Percentiles rank a stretch among this genome's conserved stretches.
Conservation (phyloP, 2,888 invertebrate genomes). For the Erannis defoliaria region DNA sequence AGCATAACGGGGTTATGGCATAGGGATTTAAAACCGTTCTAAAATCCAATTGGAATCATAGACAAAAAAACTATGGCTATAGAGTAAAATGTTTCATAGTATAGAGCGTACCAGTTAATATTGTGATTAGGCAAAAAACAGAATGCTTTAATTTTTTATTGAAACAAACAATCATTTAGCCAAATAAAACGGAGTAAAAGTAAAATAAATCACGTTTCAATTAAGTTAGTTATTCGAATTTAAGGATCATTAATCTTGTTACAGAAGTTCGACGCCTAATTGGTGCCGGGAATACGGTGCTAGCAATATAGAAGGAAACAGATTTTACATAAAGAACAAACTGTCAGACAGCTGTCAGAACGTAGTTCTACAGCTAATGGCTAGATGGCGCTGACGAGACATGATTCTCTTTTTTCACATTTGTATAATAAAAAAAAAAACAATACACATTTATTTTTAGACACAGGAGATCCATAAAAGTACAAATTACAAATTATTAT, state of each 20-base stretch:
- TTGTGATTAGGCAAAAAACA: neutral
- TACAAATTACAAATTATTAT: too few relatives aligned
- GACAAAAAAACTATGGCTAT: neutral
- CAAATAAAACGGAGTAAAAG: slow-evolving; percentile 17
- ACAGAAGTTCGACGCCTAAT: slow-evolving; percentile 25
- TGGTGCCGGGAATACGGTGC: slow-evolving; percentile 14
- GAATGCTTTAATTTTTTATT: neutral
- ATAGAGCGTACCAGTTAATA: neutral
- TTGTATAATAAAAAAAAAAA: too few relatives aligned
- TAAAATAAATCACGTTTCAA: slow-evolving; percentile 29
- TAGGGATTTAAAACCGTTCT: too few relatives aligned
- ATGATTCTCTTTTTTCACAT: too few relatives aligned
- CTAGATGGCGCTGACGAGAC: neutral
- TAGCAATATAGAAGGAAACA: neutral
- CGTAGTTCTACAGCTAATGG: too few relatives aligned
- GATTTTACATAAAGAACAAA: neutral
- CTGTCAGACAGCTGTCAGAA: too few relatives aligned
- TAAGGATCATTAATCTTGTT: slow-evolving; percentile 29
- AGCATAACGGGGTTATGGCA: too few relatives aligned
- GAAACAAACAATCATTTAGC: slow-evolving; percentile 10
- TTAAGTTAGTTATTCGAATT: slow-evolving; percentile 27
- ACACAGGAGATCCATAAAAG: too few relatives aligned
- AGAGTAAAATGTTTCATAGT: too few relatives aligned
- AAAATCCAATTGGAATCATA: too few relatives aligned
- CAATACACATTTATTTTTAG: too few relatives aligned